Conservation (phyloP, 2,113 vertebrate genomes). For the Hypanus sabinus region DNA sequence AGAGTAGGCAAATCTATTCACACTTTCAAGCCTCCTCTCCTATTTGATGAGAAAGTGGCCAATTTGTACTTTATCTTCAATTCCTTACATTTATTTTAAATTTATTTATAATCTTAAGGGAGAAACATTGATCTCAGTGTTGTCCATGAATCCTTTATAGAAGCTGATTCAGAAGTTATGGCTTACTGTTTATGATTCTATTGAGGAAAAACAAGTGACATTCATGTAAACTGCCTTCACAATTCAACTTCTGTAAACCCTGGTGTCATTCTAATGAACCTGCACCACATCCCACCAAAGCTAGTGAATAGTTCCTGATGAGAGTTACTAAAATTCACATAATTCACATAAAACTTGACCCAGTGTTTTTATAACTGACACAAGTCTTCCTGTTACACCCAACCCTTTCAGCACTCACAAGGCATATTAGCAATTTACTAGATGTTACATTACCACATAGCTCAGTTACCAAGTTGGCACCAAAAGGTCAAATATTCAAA, state of each 20-base stretch:
- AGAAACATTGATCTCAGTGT: not conserved
- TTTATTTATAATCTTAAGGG: not conserved
- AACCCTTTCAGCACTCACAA: not conserved
- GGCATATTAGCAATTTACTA: not conserved
- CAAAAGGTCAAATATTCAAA: too few relatives aligned
- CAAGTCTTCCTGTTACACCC: not conserved
- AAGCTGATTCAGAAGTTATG: not conserved
- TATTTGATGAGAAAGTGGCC: not conserved
- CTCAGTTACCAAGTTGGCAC: too few relatives aligned
- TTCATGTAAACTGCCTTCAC: not conserved
- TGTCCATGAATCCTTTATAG: too few relatives aligned
- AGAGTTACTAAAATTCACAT: not conserved
- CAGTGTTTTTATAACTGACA: not conserved
- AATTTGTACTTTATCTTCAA: too few relatives aligned
- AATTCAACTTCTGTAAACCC: not conserved
- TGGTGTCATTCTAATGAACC: not conserved
- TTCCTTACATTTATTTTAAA: not conserved
- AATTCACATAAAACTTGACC: not conserved
- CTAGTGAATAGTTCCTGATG: not conserved
- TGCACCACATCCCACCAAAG: not conserved
- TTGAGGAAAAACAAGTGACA: not conserved
- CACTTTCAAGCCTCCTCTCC: not conserved
- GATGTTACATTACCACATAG: not conserved
- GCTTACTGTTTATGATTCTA: not conserved
- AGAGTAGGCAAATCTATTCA: not conserved